Evolutionary conservation across 2,113 vertebrate species (phyloP), one percentile per base, ranked within the genome.

Genomic region (Tragelaphus scriptus): DNA sequence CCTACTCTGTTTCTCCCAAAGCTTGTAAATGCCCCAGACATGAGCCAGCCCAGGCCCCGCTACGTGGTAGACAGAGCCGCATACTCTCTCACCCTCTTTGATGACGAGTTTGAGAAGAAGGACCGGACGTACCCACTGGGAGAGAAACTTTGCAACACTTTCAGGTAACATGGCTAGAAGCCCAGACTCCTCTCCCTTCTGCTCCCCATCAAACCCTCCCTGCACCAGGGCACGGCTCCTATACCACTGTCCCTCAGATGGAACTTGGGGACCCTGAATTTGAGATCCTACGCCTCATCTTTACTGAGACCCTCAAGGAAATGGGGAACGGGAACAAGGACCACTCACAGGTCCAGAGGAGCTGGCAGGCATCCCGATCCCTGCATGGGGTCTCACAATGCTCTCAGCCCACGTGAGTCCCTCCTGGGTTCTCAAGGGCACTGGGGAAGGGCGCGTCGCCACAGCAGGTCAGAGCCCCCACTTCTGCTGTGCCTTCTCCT

Each of bases 51-150:
- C 96, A 98, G 98, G 90, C 99, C 99, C 90, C 99, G 99, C 94
- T 99, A 99, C 93, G 98, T 98, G 98, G 98, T 99, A 89, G 99
- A 99, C 97, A 99, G 99, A 79, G 98, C 99, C 0, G 99, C 99
- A 0, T 99, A 99, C 56, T 99, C 99, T 0, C 98, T 99, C 96
- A 98, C 99, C 88, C 98, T 99, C 97, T 99, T 99, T 1, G 99
- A 99, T 36, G 98, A 99, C 53, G 99, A 99, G 96, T 99, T 99
- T 97, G 99, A 99, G 98, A 99, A 99, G 98, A 99, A 99, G 98
- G 99, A 80, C 77, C 99, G 99, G 95, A 99, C 98, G 32, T 99
- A 99, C 87, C 99, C 99, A 0, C 2, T 99, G n/a, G 98, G 99
- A 94, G 99, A 99, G 79, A 99, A 99, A 98, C 94, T 99, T 55